Evolutionary conservation across 2,888 invertebrate genomes (phyloP), one percentile per base, ranked within the genome.

Genomic region (Tenthredo amoena): DNA sequence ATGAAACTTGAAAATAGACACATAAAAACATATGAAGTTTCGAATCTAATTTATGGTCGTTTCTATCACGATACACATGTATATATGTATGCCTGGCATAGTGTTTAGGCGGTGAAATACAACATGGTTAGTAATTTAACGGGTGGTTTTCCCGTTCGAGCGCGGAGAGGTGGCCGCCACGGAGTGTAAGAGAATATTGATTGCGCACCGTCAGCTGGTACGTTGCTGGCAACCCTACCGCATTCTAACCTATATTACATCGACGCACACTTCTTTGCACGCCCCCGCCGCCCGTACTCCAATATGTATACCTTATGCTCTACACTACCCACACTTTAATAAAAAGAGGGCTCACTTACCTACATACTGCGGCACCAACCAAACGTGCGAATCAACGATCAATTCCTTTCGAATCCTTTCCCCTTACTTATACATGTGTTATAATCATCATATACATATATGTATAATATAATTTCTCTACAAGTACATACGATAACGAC

Each of bases 131-230:
- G 74, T 77, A 77, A 77, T 77, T 77, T 77, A 77, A 55, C 77
- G 55, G 50, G 77, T 77, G 50, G 50, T 77, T 76, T 34, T 40
- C 72, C 40, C n/a, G 34, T 72, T 40, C 12, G 68, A 68, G 34
- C 34, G 68, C 55, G 55, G 55, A 55, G 7, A n/a, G n/a, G 55
- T n/a, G 31, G 31, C 6, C 18, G 21, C 21, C 15, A 43, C n/a
- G 43, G 40, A 62, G 81, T 62, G 58, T 62, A 62, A 81, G 81
- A 62, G 89, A 90, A 91, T 91, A 91, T 91, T 91, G 91, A 91
- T 91, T 91, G 88, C 88, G 85, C 87, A 88, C 89, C 88, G 91
- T 91, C 91, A 91, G 90, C 91, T 91, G 90, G 89, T 90, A 79
- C 76, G 86, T 86, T 47, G 79, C 77, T 77, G 79, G 79, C 77